Percentiles rank a stretch among this genome's conserved stretches.
Evolutionary conservation across 2,888 invertebrate genomes (phyloP).

Genomic region (Hoplodrina blanda): DNA sequence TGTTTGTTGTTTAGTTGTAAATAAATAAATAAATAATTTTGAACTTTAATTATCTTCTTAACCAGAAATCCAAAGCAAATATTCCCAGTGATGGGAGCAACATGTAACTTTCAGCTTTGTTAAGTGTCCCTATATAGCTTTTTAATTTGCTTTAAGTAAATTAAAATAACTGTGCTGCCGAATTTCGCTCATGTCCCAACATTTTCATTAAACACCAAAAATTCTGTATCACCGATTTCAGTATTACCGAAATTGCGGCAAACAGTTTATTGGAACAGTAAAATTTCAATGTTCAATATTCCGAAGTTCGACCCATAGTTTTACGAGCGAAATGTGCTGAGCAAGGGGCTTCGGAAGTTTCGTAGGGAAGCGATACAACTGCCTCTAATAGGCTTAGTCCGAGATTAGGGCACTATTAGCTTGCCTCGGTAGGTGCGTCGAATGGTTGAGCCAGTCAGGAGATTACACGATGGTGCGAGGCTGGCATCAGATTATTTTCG

Average conservation of each 20-base stretch:
- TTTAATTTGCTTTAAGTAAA: too few species aligned
- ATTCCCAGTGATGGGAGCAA: too few species aligned
- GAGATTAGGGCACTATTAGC: constrained; percentile 90
- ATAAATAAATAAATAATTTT: too few species aligned
- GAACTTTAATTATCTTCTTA: too few species aligned
- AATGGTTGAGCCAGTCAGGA: constrained; percentile 80
- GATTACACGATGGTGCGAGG: constrained; percentile 86
- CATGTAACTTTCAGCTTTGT: too few species aligned
- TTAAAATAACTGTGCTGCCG: too few species aligned
- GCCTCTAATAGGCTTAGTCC: constrained; percentile 89
- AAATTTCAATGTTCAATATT: constrained; percentile 87
- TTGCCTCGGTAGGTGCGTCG: constrained; percentile 82
- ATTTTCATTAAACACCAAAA: constrained; percentile 67
- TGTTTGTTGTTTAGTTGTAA: too few species aligned
- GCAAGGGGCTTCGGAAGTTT: constrained; percentile 90
- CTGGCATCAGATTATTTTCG: constrained; percentile 82
- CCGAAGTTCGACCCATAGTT: constrained; percentile 81
- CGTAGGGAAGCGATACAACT: constrained; percentile 89
- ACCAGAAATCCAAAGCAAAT: too few species aligned
- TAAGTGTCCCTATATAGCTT: too few species aligned
- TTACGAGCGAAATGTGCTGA: constrained; percentile 87
- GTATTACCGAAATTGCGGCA: constrained; percentile 75
- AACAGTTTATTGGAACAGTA: constrained; percentile 81
- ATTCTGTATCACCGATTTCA: constrained; percentile 57
- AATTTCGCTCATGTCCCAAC: constrained; percentile 18